A percentile compares a stretch with the other conserved stretches of the same genome.
These are phyloP conservation scores for Sussaba pulchella DNA, from an alignment of 2,888 invertebrate species.

Conservation along the genomic window DNA sequence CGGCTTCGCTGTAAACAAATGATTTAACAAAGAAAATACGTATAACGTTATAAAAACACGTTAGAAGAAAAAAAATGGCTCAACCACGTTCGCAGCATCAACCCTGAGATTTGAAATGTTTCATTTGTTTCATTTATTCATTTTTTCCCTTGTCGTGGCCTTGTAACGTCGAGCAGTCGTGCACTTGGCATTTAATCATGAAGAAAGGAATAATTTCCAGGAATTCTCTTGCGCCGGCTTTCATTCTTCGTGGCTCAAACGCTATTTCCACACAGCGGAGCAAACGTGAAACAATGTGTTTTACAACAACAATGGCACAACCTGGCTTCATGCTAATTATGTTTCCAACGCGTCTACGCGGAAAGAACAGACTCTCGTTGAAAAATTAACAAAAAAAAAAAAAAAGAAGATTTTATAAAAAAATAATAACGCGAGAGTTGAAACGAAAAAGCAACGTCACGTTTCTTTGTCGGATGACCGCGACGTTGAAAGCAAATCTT, in stretches of 20 bases:
- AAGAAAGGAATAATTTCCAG: not conserved
- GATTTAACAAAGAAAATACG: no score
- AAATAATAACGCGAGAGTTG: not conserved
- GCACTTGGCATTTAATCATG: constrained; percentile 2
- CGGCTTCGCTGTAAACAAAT: no score
- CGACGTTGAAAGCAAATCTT: constrained; percentile 20
- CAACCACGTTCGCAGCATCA: no score
- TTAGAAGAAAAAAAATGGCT: no score
- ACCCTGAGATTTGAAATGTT: no score
- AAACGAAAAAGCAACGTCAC: not conserved
- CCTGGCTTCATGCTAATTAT: constrained; percentile 14
- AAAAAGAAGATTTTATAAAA: constrained; percentile 2
- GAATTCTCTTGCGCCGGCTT: not conserved
- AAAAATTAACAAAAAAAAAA: not conserved
- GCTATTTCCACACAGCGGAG: not conserved
- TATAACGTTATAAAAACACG: no score
- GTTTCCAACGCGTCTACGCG: not conserved
- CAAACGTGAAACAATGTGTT: constrained; percentile 4
- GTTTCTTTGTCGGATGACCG: constrained; percentile 11
- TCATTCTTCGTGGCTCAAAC: not conserved
- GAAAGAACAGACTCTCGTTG: constrained; percentile 1
- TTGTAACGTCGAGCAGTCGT: not conserved
- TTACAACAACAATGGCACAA: not conserved
- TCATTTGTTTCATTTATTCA: no score
- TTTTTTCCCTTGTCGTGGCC: not conserved